Evolutionary conservation across 2,797 vertebrate species (phyloP), one percentile per base, ranked within the genome.

Genomic region (Rhincodon typus): DNA sequence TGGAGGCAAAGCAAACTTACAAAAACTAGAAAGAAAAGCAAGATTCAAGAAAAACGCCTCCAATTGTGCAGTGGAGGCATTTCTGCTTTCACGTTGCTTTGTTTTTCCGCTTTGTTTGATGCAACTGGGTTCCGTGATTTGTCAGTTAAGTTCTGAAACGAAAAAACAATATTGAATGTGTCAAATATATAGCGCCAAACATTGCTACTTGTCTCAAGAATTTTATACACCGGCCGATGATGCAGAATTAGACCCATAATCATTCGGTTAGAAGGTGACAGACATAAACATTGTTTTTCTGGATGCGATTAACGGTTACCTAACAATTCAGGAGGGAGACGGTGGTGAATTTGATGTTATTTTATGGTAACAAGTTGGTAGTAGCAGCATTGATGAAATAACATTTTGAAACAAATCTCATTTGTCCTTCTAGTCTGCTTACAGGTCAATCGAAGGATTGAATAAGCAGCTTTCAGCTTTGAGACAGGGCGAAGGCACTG

Each of bases 21-120:
- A 97, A 96, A 96, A 97, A 96, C 96, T 96, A 97, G 96, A 97
- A 97, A 97, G 96, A 96, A 96, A 96, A 97, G 97, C 97, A 97
- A 97, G 97, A 74, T 46, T 46, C 10, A 66, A 34, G 30, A 57
- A 53, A 46, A 95, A 95, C 94, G 94, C 94, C 69, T 95, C 70
- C 94, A 77, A 72, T 95, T 95, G 94, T 50, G 70, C 94, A 77
- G 19, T 50, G 30, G 94, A 30, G 70, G 46, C 50, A 30, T 94
- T 94, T 77, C 42, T 95, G 70, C 27, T 70, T 72, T 50, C n/a
- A 17, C 30, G 62, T 72, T 50, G 38, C 38, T 72, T 70, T n/a
- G 42, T 46, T 74, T 94, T 74, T 27, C 50, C 74, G 42, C 74
- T 53, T 70, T 50, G 46, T 34, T 50, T 34, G 67, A 46, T 94